Conservation (phyloP, 2,797 vertebrate genomes). For the Lerista edwardsae region DNA sequence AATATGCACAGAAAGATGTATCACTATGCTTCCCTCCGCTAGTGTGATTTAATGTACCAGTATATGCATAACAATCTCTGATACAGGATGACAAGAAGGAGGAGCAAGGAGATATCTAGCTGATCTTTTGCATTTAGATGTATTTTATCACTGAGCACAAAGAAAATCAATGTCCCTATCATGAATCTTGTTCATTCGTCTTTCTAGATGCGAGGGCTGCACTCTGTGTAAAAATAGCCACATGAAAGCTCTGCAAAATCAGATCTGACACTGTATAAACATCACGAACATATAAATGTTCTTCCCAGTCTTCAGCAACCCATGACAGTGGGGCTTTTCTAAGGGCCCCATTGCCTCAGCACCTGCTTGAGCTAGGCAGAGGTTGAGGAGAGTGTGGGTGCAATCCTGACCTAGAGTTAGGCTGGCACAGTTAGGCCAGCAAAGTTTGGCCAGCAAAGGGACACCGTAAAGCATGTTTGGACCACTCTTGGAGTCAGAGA, state of each 20-base stretch:
- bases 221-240: slow-evolving; percentile 67
- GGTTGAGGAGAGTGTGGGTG: neutral
- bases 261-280: slow-evolving; percentile 59
- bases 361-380: neutral
- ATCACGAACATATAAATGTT: slow-evolving; percentile 59
- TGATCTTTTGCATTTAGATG: slow-evolving; percentile 64
- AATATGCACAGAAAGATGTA: slow-evolving; percentile 39
- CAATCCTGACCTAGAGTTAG: too few species aligned
- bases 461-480: too few species aligned
- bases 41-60: slow-evolving; percentile 57
- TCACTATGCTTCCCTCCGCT: neutral
- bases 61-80: slow-evolving; percentile 57
- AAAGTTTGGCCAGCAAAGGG: too few species aligned
- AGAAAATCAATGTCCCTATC: slow-evolving; percentile 73
- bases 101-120: slow-evolving; percentile 59
- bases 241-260: slow-evolving; percentile 67
- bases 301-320: slow-evolving; percentile 4
- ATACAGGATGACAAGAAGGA: slow-evolving; percentile 56
- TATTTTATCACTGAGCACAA: slow-evolving; percentile 67
- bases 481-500: too few species aligned
- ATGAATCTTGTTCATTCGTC: slow-evolving; percentile 67
- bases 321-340: slow-evolving; percentile 11
- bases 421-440: too few species aligned
- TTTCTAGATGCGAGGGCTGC: slow-evolving; percentile 60
- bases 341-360: neutral